These are phyloP conservation scores for Gymnoscelis rufifasciata DNA, from an alignment of 2,888 invertebrate species.

Conservation along the genomic window DNA sequence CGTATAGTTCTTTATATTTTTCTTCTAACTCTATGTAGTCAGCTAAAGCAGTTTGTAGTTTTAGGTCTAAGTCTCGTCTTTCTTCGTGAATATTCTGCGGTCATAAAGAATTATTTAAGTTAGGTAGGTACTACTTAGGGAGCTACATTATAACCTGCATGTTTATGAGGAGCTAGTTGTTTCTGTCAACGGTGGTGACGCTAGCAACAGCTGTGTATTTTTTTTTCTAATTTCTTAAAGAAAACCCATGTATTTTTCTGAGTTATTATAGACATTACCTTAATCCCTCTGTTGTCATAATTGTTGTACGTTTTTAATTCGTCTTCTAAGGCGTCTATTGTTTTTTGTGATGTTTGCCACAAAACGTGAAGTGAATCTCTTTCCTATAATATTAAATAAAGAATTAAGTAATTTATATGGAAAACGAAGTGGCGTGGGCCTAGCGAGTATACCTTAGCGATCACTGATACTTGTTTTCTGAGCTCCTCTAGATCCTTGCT, in stretches of 20 bases:
- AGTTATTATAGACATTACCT: too few relatives aligned
- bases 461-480: constrained; percentile 51
- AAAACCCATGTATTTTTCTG: too few relatives aligned
- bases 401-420: not conserved
- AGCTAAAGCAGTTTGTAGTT: constrained; percentile 72
- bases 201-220: too few relatives aligned
- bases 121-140: not conserved
- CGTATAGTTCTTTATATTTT: constrained; percentile 50
- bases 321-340: constrained; percentile 82
- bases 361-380: constrained; percentile 81
- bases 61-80: constrained; percentile 76
- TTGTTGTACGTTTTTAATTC: constrained; percentile 80
- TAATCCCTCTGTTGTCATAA: constrained; percentile 49
- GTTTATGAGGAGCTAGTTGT: too few relatives aligned
- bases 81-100: constrained; percentile 66
- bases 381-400: constrained; percentile 65
- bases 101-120: constrained; percentile 12
- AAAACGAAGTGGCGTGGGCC: too few relatives aligned
- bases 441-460: constrained; percentile 52
- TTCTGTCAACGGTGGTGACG: too few relatives aligned
- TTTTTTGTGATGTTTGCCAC: constrained; percentile 83
- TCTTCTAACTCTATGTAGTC: constrained; percentile 75
- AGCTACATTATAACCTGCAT: too few relatives aligned
- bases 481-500: constrained; percentile 55
- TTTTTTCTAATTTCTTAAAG: too few relatives aligned